A percentile compares a stretch with the other conserved stretches of the same genome.
Conservation (phyloP, 2,888 invertebrate species). For the Timandra comae region DNA sequence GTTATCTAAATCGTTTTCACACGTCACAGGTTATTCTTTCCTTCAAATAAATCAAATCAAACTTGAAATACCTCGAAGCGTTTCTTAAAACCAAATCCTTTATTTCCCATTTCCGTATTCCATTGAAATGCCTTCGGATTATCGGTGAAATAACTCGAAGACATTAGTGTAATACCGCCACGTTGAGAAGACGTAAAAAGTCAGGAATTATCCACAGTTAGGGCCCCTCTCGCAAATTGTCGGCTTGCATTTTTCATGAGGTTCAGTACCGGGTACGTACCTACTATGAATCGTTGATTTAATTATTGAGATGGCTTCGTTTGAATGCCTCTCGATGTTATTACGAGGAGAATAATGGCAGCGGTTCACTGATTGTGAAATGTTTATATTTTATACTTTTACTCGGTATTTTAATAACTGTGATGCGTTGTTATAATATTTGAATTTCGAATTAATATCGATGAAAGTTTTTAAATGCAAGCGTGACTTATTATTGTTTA, state of each 20-base stretch:
- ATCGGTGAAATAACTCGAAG: slow-evolving; percentile 18
- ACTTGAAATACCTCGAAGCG: no score
- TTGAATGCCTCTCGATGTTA: slow-evolving; percentile 20
- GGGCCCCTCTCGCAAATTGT: slow-evolving; percentile 58
- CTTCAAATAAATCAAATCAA: slow-evolving; percentile 2
- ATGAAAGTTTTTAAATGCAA: no score
- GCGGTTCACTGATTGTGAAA: neutral
- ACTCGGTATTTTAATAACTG: no score
- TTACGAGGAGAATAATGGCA: slow-evolving; percentile 19
- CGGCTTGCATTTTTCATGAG: slow-evolving; percentile 72
- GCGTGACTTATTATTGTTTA: no score
- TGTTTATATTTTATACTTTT: no score
- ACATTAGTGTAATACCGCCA: slow-evolving; percentile 27
- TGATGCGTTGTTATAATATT: no score
- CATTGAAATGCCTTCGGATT: slow-evolving; percentile 14
- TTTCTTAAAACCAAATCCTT: slow-evolving; percentile 5
- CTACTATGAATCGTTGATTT: slow-evolving; percentile 66
- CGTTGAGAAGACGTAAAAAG: slow-evolving; percentile 30
- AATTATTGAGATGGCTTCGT: slow-evolving; percentile 58
- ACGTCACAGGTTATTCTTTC: no score
- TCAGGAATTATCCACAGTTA: slow-evolving; percentile 38
- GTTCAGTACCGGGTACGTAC: slow-evolving; percentile 29
- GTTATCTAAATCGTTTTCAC: no score
- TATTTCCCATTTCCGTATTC: slow-evolving; percentile 13
- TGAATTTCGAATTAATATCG: no score